Percentiles rank a stretch among this genome's conserved stretches.
Conservation (phyloP, 2,888 invertebrate species). For the Ophioninae sp. region DNA sequence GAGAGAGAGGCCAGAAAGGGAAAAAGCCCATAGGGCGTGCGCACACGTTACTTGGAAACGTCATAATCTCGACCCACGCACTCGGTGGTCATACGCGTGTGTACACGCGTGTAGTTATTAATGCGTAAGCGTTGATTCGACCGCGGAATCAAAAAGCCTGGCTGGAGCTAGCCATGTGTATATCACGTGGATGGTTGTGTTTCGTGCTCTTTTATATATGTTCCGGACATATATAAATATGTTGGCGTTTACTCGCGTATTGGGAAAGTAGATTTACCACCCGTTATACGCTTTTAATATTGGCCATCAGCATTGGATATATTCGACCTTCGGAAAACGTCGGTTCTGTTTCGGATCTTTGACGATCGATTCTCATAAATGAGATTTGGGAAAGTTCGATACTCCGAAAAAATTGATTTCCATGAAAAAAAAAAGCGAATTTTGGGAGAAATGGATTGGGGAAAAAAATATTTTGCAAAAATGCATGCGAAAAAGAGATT, state of each 20-base stretch:
- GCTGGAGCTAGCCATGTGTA: background rate
- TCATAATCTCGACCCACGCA: slow-evolving; percentile 72
- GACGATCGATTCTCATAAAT: too few species aligned
- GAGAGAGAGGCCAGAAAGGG: background rate
- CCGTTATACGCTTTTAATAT: background rate
- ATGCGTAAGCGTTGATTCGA: slow-evolving; percentile 38
- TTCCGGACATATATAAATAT: background rate
- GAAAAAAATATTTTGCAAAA: too few species aligned
- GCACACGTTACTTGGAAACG: slow-evolving; percentile 73
- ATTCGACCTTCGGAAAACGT: too few species aligned
- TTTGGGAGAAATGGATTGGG: too few species aligned
- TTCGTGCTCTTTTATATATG: background rate
- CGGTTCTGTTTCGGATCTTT: too few species aligned
- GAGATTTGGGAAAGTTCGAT: too few species aligned
- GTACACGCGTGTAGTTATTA: slow-evolving; percentile 53
- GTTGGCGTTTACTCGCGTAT: background rate
- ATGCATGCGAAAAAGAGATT: too few species aligned
- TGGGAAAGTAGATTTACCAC: background rate
- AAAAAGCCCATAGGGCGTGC: slow-evolving; percentile 57
- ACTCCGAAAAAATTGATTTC: too few species aligned
- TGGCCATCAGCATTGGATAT: too few species aligned
- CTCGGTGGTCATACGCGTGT: slow-evolving; percentile 35
- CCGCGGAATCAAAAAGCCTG: slow-evolving; percentile 14
- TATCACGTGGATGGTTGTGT: background rate
- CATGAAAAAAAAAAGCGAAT: too few species aligned